Evolutionary conservation across 2,797 vertebrate genomes (phyloP), one percentile per base, ranked within the genome.

Genomic region (Micropoecilia bifurca): DNA sequence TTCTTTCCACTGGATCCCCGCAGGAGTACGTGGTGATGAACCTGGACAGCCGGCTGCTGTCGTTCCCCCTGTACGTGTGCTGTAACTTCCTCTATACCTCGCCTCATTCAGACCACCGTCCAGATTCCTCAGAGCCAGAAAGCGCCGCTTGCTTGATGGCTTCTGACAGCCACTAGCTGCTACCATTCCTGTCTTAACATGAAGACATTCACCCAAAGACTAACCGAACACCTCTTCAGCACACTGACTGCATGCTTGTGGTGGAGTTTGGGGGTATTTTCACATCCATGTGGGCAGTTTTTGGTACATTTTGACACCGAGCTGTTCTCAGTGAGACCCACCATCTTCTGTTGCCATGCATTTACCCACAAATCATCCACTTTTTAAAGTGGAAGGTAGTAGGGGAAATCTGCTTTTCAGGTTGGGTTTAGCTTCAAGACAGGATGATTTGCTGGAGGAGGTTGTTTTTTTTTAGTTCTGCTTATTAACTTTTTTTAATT

Each of bases 11-110:
- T 68, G 6, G 1, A 30, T 3, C 14, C 14, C 46, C 83, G 2
- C 83, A 99, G 98, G 99, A 99, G 89, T 98, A 99, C 80, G 96
- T 99, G 8, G 97, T 99, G 84, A 98, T 99, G 98, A 98, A 98
- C 85, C 90, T 99, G 95, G 98, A 99, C 95, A 98, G 97, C 79
- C 96, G 97, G 0, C 94, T 99, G 85, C 94, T 99, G 79, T 93
- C 97, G 46, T 99, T 99, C 92, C 99, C 99, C 0, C 96, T 99
- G 8, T 99, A 98, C 5, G 96, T 99, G 88, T 98, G 97, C 96
- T 99, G 98, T 91, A 99, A 99, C 92, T 99, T 99, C 94, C 92
- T 98, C 80, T 99, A 99, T 87, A 98, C 97, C 0, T 98, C 97
- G 0, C 95, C 97, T 3, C 90, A 93, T 22, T 87, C 71, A 13